These are phyloP conservation scores for Agrochola macilenta DNA, from an alignment of 2,888 invertebrate genomes.

Conservation along the genomic window DNA sequence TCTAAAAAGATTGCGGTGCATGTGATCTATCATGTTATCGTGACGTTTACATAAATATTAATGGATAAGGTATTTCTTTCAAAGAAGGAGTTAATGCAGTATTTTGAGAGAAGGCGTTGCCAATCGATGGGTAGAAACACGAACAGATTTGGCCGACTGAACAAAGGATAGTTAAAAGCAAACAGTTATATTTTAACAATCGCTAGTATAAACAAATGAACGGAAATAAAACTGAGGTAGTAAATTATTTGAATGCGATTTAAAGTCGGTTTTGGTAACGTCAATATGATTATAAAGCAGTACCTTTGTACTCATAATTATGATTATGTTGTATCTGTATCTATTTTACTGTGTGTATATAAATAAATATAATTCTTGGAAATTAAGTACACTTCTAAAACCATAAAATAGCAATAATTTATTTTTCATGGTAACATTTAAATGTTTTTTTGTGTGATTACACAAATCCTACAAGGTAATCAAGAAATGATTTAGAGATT, in stretches of 20 bases:
- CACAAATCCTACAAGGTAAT: not conserved
- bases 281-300: not conserved
- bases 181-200: not conserved
- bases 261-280: not conserved
- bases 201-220: not conserved
- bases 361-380: not conserved
- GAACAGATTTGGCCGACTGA: not conserved
- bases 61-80: not conserved
- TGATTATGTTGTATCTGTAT: too few relatives aligned
- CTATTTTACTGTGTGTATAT: too few relatives aligned
- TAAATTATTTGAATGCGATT: not conserved
- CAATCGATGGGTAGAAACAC: not conserved
- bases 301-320: too few relatives aligned
- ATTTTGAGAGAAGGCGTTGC: conserved; percentile 19
- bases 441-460: not conserved
- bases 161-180: conserved; percentile 21
- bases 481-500: not conserved
- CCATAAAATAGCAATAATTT: not conserved
- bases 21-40: conserved; percentile 10
- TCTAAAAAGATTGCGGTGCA: conserved; percentile 12
- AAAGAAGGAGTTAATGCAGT: conserved; percentile 18
- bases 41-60: not conserved
- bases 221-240: not conserved
- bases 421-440: not conserved
- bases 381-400: not conserved